phyloP scores from a whole-genome alignment of 2,797 vertebrate species.

The Falco concolor region DNA sequence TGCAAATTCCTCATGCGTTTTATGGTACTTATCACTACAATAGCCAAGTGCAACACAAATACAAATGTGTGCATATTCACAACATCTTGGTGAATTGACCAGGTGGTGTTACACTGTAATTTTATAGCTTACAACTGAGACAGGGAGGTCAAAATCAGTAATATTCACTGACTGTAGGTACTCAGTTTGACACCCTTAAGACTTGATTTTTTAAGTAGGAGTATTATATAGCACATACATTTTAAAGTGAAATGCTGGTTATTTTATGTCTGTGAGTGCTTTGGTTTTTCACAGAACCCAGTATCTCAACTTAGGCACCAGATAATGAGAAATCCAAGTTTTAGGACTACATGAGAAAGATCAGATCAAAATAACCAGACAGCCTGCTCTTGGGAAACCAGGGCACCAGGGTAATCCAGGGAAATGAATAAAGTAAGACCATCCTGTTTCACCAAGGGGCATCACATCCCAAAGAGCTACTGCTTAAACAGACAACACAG shows the following conservation, averaged over 20 bases:
- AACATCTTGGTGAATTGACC: background rate
- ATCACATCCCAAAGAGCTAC: background rate
- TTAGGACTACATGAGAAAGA: background rate
- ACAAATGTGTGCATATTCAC: background rate
- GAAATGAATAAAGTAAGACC: background rate
- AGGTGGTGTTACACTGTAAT: background rate
- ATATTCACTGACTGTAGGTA: background rate
- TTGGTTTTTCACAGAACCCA: background rate
- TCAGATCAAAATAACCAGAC: background rate
- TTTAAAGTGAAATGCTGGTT: background rate
- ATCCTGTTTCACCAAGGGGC: background rate
- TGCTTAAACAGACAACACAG: background rate
- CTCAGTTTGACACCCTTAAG: background rate
- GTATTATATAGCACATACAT: background rate
- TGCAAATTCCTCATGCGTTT: background rate
- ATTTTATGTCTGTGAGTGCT: background rate
- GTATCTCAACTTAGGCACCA: background rate
- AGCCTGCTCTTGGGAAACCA: background rate
- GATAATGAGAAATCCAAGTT: background rate
- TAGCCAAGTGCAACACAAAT: background rate
- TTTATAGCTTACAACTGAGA: background rate
- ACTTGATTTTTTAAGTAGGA: background rate
- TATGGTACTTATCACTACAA: background rate
- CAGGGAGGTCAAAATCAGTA: background rate
- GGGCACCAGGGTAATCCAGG: background rate